Percentiles rank a stretch among this genome's conserved stretches.
These are phyloP conservation scores for Drosophila birchii DNA, from an alignment of 2,888 invertebrate genomes.

Conservation along the genomic window DNA sequence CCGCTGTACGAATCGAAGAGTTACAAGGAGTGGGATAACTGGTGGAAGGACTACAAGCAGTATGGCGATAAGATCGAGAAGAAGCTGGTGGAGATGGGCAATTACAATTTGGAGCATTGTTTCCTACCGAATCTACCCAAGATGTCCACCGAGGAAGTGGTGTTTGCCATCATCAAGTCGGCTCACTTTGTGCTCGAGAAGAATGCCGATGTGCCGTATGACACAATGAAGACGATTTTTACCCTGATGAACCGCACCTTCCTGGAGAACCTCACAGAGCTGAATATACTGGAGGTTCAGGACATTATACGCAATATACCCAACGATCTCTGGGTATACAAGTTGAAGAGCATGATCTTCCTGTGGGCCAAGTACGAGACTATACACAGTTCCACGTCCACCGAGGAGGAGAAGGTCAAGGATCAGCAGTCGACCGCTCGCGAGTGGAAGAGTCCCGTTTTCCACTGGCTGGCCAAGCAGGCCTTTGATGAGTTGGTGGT, in stretches of 20 bases:
- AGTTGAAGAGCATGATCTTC: slow-evolving; percentile 67
- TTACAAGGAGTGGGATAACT: slow-evolving; percentile 56
- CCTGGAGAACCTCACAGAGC: slow-evolving; percentile 57
- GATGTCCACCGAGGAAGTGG: slow-evolving; percentile 59
- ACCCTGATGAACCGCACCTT: slow-evolving; percentile 65
- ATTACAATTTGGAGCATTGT: slow-evolving; percentile 58
- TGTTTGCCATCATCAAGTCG: slow-evolving; percentile 57
- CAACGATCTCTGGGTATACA: slow-evolving; percentile 61
- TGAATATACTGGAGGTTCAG: slow-evolving; percentile 55
- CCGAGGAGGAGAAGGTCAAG: slow-evolving; percentile 19
- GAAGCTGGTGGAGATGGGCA: slow-evolving; percentile 46
- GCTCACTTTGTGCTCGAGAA: slow-evolving; percentile 60
- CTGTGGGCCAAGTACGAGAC: slow-evolving; percentile 60
- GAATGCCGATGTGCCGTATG: slow-evolving; percentile 65
- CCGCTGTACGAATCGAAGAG: slow-evolving; percentile 46
- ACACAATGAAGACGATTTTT: slow-evolving; percentile 64
- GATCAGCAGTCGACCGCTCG: slow-evolving; percentile 54
- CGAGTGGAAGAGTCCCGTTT: slow-evolving; percentile 64
- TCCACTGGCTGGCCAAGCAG: slow-evolving; percentile 66
- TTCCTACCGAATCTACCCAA: slow-evolving; percentile 65
- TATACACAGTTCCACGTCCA: slow-evolving; percentile 16
- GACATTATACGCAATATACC: slow-evolving; percentile 64
- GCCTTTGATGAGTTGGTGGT: slow-evolving; percentile 67
- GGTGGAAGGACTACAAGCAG: slow-evolving; percentile 68
- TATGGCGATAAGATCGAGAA: slow-evolving; percentile 56